phyloP scores from a whole-genome alignment of 2,113 vertebrate species.

The Gnathonemus longibarbis region DNA sequence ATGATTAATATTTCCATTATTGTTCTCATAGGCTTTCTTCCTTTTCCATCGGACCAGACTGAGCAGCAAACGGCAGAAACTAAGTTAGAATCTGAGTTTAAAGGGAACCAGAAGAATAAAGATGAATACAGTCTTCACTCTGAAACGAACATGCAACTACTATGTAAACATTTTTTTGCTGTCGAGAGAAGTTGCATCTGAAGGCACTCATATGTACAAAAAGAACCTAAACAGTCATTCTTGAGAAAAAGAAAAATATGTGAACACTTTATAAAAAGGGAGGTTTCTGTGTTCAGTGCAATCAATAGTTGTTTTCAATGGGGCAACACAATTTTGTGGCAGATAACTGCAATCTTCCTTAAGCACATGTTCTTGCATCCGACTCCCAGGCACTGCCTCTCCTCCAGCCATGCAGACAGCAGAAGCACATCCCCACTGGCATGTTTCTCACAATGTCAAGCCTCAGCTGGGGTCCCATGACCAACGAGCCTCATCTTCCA shows the following conservation, averaged over 20 bases:
- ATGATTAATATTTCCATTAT: constrained; percentile 14
- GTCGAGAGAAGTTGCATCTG: not conserved
- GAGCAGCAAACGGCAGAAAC: not conserved
- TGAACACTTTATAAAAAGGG: not conserved
- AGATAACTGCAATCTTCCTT: constrained; percentile 6
- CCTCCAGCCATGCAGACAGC: not conserved
- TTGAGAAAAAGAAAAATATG: not conserved
- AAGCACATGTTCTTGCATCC: not conserved
- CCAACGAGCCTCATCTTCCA: not conserved
- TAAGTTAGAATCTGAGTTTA: not conserved
- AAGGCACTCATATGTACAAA: not conserved
- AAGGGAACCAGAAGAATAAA: not conserved
- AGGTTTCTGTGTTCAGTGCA: not conserved
- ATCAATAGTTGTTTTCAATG: constrained; percentile 1
- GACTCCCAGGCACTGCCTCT: not conserved
- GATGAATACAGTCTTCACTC: not conserved
- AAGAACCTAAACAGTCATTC: not conserved
- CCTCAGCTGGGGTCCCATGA: not conserved
- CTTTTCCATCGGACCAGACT: not conserved
- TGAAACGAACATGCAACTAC: not conserved
- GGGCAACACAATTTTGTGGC: not conserved
- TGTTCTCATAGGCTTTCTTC: not conserved
- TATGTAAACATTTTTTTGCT: not conserved
- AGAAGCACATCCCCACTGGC: not conserved
- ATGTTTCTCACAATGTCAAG: not conserved